Evolutionary conservation across 2,888 invertebrate species (phyloP), one percentile per base, ranked within the genome.

Genomic region (Abrostola triplasia): DNA sequence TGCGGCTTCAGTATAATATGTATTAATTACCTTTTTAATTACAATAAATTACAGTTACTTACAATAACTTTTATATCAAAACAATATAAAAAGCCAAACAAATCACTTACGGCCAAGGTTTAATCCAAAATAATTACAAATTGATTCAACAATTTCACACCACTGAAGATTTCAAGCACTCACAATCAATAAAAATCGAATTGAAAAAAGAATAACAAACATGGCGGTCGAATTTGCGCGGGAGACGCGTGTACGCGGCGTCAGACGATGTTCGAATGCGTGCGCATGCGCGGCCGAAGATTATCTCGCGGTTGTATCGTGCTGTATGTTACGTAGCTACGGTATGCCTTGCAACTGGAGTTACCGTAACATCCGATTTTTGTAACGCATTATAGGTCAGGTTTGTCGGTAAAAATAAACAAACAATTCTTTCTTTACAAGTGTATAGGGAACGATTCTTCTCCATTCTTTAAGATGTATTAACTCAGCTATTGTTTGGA

Each of bases 181-280:
- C 8, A 57, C 44, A 47, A 13, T 47, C 8, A 57, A 71, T 77
- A 78, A 81, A n/a, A 81, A 79, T 78, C 67, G 77, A 56, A 57
- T 58, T 8, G 74, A 83, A 85, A 84, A 73, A 77, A 77, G 77
- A 82, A 81, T 84, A 87, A 87, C 85, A 85, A 73, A 87, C 84
- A 83, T 85, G 75, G 79, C 79, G 76, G 64, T 55, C 24, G 40
- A 57, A 68, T 67, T 72, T 76, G 65, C 76, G 76, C 80, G 79
- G 73, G 64, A 80, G 76, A 80, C 79, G 79, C 80, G 70, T 64
- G 79, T 70, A 73, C 85, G 83, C 91, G 91, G 86, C 85, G 85
- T 76, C 72, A 51, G 80, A 81, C 83, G 80, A 48, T 78, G 85
- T 81, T 79, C 86, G 90, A 92, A 89, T 92, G 92, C 88, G 87